Conservation (phyloP, 2,797 vertebrate genomes). For the Myotis daubentonii region DNA sequence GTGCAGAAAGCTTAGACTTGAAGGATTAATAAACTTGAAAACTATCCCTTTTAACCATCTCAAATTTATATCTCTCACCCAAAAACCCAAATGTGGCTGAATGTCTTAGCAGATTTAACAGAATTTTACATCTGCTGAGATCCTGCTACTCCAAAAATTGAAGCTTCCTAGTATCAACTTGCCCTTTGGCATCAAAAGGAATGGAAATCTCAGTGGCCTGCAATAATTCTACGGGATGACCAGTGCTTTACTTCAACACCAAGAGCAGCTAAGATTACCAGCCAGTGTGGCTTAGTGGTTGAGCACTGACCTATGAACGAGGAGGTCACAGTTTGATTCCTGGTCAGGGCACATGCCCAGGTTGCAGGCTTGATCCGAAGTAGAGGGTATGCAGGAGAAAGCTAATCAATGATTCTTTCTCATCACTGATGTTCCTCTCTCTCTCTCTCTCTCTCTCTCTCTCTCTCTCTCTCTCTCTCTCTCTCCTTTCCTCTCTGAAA, state of each 20-base stretch:
- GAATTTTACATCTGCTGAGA: conserved; percentile 16
- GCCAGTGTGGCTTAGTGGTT: too few relatives aligned
- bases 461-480: too few relatives aligned
- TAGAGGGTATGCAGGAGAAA: too few relatives aligned
- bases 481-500: too few relatives aligned
- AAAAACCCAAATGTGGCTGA: neutral
- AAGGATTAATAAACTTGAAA: conserved; percentile 48
- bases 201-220: neutral
- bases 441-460: too few relatives aligned
- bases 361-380: too few relatives aligned
- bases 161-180: neutral
- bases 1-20: neutral
- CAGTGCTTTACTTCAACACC: neutral
- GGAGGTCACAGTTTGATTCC: too few relatives aligned
- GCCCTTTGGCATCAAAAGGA: neutral
- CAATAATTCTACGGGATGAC: neutral
- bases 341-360: too few relatives aligned
- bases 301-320: too few relatives aligned
- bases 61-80: neutral
- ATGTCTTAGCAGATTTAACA: neutral
- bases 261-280: neutral
- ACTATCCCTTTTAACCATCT: neutral
- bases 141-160: neutral
- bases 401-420: too few relatives aligned
- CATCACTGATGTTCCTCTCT: too few relatives aligned